A percentile compares a stretch with the other conserved stretches of the same genome.
phyloP scores from a whole-genome alignment of 92 coral and sea anemone genomes.

The Umimayanthus chanpuru region DNA sequence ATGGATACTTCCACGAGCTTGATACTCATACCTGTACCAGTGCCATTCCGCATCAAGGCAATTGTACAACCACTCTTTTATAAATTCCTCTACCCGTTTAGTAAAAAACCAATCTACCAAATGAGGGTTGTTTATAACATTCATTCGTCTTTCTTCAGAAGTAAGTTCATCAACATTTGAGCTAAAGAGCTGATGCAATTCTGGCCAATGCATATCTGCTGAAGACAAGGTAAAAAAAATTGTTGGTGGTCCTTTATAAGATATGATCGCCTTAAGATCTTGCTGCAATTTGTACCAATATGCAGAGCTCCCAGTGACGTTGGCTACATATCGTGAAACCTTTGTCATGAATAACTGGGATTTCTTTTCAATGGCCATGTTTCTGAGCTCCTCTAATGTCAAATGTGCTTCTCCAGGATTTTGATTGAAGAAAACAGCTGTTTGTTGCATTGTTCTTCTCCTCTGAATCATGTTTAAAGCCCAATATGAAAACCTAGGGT shows the following conservation, averaged over 20 bases:
- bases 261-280: conserved; percentile 44
- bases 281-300: conserved; percentile 52
- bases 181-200: conserved; percentile 53
- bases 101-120: conserved; percentile 64
- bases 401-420: conserved; percentile 64
- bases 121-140: conserved; percentile 67
- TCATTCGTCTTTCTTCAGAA: conserved; percentile 43
- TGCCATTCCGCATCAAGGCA: conserved; percentile 46
- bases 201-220: conserved; percentile 67
- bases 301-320: conserved; percentile 52
- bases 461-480: conserved; percentile 60
- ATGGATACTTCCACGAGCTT: conserved; percentile 67
- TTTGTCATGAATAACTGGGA: conserved; percentile 28
- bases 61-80: conserved; percentile 53
- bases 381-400: conserved; percentile 50
- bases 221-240: conserved; percentile 62
- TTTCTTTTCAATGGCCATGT: conserved; percentile 48
- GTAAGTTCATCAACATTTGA: conserved; percentile 45
- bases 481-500: conserved; percentile 65
- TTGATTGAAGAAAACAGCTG: conserved; percentile 53
- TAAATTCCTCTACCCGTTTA: conserved; percentile 52
- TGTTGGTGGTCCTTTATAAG: conserved; percentile 50
- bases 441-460: conserved; percentile 54
- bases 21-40: conserved; percentile 60
- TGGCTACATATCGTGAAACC: conserved; percentile 28